Percentiles rank a stretch among this genome's conserved stretches.
phyloP scores from a whole-genome alignment of 1,140 invertebrate genomes.

The Drosophila subobscura region DNA sequence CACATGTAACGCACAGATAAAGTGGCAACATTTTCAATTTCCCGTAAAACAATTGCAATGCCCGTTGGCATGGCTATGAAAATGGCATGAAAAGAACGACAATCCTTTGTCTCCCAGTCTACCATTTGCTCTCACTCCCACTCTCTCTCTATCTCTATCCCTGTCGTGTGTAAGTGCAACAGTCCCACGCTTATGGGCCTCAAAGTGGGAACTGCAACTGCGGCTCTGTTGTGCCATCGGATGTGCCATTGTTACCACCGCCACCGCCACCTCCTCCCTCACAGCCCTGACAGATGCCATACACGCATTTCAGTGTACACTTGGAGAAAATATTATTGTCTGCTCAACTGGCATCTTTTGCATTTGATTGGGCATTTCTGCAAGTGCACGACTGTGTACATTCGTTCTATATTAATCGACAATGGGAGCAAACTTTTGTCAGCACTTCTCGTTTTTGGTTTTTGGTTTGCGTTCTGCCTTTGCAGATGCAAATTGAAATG shows the following conservation, averaged over 20 bases:
- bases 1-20: not conserved
- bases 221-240: conserved; percentile 27
- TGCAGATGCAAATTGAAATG: conserved; percentile 59
- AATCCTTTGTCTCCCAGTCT: conserved; percentile 7
- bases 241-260: conserved; percentile 30
- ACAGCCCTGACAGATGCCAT: conserved; percentile 27
- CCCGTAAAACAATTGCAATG: conserved; percentile 47
- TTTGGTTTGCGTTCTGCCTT: conserved; percentile 18
- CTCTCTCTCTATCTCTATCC: not conserved
- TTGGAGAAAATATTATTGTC: no score
- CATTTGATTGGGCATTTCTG: conserved; percentile 6
- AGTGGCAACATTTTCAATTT: conserved; percentile 58
- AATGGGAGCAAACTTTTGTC: conserved; percentile 55
- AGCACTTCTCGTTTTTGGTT: conserved; percentile 17
- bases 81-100: conserved; percentile 40
- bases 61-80: conserved; percentile 23
- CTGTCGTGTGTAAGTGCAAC: not conserved
- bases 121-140: not conserved
- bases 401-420: conserved; percentile 43
- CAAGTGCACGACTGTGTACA: not conserved
- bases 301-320: conserved; percentile 9
- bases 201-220: conserved; percentile 25
- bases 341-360: no score
- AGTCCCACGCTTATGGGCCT: not conserved
- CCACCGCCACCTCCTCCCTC: conserved; percentile 6